Conservation (phyloP, 2,888 invertebrate genomes). For the Nephrotoma flavescens region DNA sequence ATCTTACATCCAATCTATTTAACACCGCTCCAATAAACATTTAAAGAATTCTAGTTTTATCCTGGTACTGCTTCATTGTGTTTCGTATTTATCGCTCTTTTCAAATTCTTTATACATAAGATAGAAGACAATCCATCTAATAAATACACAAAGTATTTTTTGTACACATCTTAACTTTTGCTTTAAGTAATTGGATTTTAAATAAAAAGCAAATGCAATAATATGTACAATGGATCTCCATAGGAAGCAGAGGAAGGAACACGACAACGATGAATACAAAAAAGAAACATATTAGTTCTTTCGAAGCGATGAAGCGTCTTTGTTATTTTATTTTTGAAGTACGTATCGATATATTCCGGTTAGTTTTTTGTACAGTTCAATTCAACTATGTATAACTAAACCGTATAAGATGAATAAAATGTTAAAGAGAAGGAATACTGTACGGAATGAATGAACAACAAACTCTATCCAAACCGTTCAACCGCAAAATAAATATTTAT, state of each 20-base stretch:
- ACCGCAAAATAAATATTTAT: neutral
- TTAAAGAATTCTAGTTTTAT: neutral
- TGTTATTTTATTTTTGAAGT: neutral
- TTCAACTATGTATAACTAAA: neutral
- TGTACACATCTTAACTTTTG: neutral
- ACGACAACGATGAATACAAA: neutral
- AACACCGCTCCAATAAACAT: neutral
- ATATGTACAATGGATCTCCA: neutral
- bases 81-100: neutral
- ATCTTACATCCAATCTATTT: constrained; percentile 1
- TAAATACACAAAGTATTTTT: constrained; percentile 9
- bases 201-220: neutral
- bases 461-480: neutral
- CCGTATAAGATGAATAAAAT: neutral
- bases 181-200: neutral
- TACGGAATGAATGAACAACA: too few relatives aligned
- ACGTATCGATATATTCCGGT: neutral
- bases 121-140: neutral
- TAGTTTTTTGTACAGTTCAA: neutral
- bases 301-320: neutral
- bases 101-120: neutral
- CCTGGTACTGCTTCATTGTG: neutral
- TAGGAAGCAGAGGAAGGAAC: neutral
- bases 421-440: neutral
- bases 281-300: neutral